Evolutionary conservation across 2,113 vertebrate species (phyloP).

Genomic region (Cyanistes caeruleus): DNA sequence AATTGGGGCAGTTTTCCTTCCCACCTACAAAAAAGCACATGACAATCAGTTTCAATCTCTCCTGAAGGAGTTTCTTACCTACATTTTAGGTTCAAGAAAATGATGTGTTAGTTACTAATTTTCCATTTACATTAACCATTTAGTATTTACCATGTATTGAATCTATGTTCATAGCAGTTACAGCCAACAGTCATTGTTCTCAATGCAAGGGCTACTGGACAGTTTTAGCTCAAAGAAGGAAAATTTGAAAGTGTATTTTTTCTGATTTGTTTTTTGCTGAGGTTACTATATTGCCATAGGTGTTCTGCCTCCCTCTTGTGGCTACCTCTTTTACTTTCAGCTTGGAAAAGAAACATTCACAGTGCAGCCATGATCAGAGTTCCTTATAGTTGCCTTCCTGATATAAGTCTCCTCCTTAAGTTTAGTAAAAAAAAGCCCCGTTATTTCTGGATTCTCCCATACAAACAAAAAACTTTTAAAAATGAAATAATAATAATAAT

Average conservation of each 20-base stretch:
- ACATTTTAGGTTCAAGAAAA: neutral
- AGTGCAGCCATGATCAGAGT: neutral
- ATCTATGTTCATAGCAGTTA: neutral
- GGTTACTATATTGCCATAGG: neutral
- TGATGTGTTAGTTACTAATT: neutral
- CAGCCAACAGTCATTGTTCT: neutral
- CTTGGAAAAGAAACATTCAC: neutral
- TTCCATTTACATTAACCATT: neutral
- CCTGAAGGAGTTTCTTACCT: neutral
- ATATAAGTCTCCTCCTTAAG: neutral
- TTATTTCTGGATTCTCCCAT: neutral
- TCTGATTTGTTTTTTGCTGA: neutral
- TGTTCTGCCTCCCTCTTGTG: conserved; percentile 63
- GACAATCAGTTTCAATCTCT: neutral
- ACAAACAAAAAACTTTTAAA: neutral
- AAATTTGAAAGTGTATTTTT: neutral
- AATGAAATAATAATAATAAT: neutral
- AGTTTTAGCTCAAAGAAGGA: neutral
- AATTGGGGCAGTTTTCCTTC: neutral
- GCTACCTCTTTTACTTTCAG: neutral
- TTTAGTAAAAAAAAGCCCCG: neutral
- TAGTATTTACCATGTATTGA: neutral
- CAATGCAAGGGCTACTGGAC: neutral
- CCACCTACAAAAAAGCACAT: neutral
- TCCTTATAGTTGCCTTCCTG: neutral